A percentile compares a stretch with the other conserved stretches of the same genome.
Evolutionary conservation across 1,140 invertebrate genomes (phyloP).

Genomic region (Drosophila lowei): DNA sequence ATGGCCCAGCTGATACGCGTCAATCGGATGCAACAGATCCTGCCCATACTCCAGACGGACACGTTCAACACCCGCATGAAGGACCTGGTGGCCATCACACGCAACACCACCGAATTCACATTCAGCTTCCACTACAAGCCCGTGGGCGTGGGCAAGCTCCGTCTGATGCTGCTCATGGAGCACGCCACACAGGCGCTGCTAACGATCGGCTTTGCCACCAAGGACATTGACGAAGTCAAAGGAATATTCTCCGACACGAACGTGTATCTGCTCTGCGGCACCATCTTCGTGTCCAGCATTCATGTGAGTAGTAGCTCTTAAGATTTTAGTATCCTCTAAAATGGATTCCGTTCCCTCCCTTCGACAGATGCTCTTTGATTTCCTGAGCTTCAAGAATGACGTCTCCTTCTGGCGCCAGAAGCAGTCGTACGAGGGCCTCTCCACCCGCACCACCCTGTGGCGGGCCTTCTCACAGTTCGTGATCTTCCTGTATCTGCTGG

Average conservation of each 20-base stretch:
- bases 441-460: slow-evolving; percentile 95
- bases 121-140: slow-evolving; percentile 86
- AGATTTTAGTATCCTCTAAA: neutral
- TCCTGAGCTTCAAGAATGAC: slow-evolving; percentile 99
- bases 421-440: slow-evolving; percentile 94
- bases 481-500: slow-evolving; percentile 96
- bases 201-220: slow-evolving; percentile 93
- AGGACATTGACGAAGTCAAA: slow-evolving; percentile 98
- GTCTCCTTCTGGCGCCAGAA: slow-evolving; percentile 96
- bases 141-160: slow-evolving; percentile 88
- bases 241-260: slow-evolving; percentile 98
- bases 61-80: slow-evolving; percentile 90
- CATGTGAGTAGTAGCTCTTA: slow-evolving; percentile 89
- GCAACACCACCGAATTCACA: slow-evolving; percentile 85
- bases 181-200: slow-evolving; percentile 90
- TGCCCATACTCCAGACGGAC: slow-evolving; percentile 93
- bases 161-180: slow-evolving; percentile 91
- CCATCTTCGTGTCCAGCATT: slow-evolving; percentile 95
- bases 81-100: slow-evolving; percentile 88
- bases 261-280: slow-evolving; percentile 94
- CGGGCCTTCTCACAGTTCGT: slow-evolving; percentile 95
- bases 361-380: slow-evolving; percentile 95
- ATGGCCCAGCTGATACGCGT: slow-evolving; percentile 85
- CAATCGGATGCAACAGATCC: slow-evolving; percentile 87
- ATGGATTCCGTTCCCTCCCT: slow-evolving; percentile 1